These are phyloP conservation scores for Zaprionus bogoriensis DNA, from an alignment of 2,888 invertebrate genomes.

Conservation along the genomic window DNA sequence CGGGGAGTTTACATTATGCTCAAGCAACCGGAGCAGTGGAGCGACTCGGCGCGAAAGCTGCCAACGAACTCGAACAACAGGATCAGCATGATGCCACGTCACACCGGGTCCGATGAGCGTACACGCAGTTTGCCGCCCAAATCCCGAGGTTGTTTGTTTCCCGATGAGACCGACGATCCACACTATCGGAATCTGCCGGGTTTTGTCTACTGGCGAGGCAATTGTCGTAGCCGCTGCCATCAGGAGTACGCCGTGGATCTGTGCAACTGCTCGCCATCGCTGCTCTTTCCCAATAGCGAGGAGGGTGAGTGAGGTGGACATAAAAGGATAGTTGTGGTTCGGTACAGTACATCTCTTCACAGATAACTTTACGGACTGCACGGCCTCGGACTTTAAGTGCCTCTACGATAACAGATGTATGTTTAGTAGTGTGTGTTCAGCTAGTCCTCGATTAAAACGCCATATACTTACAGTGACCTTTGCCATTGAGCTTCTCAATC, in stretches of 20 bases:
- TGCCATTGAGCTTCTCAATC: slow-evolving; percentile 56
- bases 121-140: slow-evolving; percentile 60
- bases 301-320: slow-evolving; percentile 41
- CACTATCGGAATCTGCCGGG: slow-evolving; percentile 76
- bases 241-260: slow-evolving; percentile 73
- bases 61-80: slow-evolving; percentile 57
- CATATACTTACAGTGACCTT: slow-evolving; percentile 59
- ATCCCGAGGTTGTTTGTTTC: slow-evolving; percentile 73
- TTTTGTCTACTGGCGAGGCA: slow-evolving; percentile 75
- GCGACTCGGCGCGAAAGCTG: slow-evolving; percentile 54
- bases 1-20: slow-evolving; percentile 75
- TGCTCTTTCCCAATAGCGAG: slow-evolving; percentile 71
- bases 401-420: slow-evolving; percentile 74
- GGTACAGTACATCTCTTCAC: background rate
- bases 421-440: no score
- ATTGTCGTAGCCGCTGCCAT: slow-evolving; percentile 80
- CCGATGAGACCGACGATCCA: slow-evolving; percentile 63
- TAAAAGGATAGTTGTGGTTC: fast-evolving
- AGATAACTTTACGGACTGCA: slow-evolving; percentile 77
- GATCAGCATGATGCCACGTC: slow-evolving; percentile 66
- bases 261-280: slow-evolving; percentile 78
- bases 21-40: slow-evolving; percentile 77
- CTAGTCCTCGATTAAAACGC: no score
- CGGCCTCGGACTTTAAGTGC: slow-evolving; percentile 75
- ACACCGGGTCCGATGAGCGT: slow-evolving; percentile 59